These are phyloP conservation scores for Salvator merianae DNA, from an alignment of 2,113 vertebrate species.

Conservation along the genomic window DNA sequence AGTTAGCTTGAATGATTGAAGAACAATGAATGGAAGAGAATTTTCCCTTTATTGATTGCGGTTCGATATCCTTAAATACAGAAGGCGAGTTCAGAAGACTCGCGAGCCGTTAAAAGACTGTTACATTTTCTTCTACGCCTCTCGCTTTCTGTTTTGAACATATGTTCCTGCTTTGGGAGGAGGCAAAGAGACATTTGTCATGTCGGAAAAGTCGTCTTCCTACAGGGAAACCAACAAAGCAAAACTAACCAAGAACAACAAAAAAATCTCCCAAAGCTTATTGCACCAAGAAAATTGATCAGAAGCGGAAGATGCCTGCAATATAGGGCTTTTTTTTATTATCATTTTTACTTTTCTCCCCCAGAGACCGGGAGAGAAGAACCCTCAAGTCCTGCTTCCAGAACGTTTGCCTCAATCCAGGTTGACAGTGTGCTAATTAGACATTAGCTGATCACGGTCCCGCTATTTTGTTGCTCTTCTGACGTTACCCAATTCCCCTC, in stretches of 20 bases:
- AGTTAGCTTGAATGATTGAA: slow-evolving; percentile 17
- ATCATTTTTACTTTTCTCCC: too few species aligned
- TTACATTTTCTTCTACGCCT: neutral
- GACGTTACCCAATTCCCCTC: neutral
- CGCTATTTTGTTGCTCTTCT: neutral
- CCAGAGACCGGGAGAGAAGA: too few species aligned
- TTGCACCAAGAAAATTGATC: neutral
- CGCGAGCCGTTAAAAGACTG: neutral
- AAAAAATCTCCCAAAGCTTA: neutral
- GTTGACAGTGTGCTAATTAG: neutral
- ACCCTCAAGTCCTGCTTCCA: too few species aligned
- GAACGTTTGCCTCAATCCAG: neutral
- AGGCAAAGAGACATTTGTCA: slow-evolving; percentile 14
- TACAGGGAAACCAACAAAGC: neutral
- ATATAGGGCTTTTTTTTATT: too few species aligned
- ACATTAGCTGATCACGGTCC: neutral
- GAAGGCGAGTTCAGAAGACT: neutral
- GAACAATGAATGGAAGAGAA: slow-evolving; percentile 9
- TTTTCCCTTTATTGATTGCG: slow-evolving; percentile 22
- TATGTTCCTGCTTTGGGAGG: slow-evolving; percentile 4
- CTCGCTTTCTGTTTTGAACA: neutral
- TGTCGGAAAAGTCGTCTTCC: slow-evolving; percentile 10
- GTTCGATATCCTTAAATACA: neutral
- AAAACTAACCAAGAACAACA: neutral
- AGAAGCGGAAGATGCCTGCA: neutral